phyloP scores from a whole-genome alignment of 2,113 vertebrate species.

The Hippocampus barbouri region DNA sequence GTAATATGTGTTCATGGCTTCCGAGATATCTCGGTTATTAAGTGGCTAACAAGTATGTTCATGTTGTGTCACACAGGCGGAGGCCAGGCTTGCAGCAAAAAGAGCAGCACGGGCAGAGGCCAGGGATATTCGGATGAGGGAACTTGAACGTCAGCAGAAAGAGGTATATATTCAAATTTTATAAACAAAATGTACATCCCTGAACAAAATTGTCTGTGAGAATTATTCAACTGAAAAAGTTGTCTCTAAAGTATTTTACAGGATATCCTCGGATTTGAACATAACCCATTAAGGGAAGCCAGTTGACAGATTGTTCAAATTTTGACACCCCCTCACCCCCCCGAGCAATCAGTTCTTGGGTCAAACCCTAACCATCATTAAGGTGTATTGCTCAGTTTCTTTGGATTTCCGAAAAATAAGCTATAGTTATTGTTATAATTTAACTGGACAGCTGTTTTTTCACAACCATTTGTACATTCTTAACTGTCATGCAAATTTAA shows the following conservation, averaged over 20 bases:
- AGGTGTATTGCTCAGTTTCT: background rate
- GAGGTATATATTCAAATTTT: conserved; percentile 75
- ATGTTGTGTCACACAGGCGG: conserved; percentile 77
- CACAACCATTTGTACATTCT: no score
- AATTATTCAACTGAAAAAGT: conserved; percentile 2
- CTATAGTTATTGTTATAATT: no score
- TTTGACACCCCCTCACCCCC: background rate
- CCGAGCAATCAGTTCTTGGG: background rate
- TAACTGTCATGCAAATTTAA: no score
- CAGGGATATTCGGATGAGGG: conserved; percentile 95
- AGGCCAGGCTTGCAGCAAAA: conserved; percentile 94
- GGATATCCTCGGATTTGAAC: background rate
- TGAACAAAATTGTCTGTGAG: conserved; percentile 3
- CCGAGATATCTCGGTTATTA: background rate
- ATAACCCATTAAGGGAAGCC: background rate
- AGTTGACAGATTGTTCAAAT: background rate
- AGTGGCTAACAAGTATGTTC: conserved; percentile 45
- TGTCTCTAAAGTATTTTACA: background rate
- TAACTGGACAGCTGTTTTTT: no score
- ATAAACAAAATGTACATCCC: conserved; percentile 3
- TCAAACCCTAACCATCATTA: background rate
- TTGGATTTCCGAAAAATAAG: background rate
- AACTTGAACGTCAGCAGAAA: conserved; percentile 93
- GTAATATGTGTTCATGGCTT: background rate
- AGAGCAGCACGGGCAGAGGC: conserved; percentile 94